Evolutionary conservation across 2,113 vertebrate genomes (phyloP).

Genomic region (Struthio camelus): DNA sequence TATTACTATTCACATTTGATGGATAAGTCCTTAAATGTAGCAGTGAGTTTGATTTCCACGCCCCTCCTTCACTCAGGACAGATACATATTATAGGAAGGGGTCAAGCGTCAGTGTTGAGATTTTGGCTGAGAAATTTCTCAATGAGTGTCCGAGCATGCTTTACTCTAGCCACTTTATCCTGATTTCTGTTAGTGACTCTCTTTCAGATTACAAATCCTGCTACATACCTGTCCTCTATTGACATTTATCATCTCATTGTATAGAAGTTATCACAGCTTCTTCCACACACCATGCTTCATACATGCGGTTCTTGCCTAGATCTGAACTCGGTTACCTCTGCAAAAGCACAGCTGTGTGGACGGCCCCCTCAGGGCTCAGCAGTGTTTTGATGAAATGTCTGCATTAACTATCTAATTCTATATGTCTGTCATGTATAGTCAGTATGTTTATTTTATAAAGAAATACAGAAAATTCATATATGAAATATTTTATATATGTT

Average conservation of each 20-base stretch:
- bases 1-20: conserved; percentile 8
- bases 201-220: background rate
- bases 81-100: background rate
- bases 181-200: background rate
- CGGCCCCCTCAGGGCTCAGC: background rate
- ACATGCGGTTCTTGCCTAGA: background rate
- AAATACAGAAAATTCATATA: background rate
- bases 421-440: background rate
- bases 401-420: background rate
- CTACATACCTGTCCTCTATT: background rate
- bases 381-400: background rate
- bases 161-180: background rate
- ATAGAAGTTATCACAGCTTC: background rate
- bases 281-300: background rate
- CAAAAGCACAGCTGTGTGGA: background rate
- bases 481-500: background rate
- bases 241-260: background rate
- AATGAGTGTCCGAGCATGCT: background rate
- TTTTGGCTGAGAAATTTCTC: background rate
- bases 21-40: background rate
- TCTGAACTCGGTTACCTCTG: background rate
- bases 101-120: background rate
- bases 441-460: background rate
- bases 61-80: background rate
- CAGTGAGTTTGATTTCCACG: background rate